phyloP scores from a whole-genome alignment of 2,888 invertebrate species.

The Ennomos quercinarius region DNA sequence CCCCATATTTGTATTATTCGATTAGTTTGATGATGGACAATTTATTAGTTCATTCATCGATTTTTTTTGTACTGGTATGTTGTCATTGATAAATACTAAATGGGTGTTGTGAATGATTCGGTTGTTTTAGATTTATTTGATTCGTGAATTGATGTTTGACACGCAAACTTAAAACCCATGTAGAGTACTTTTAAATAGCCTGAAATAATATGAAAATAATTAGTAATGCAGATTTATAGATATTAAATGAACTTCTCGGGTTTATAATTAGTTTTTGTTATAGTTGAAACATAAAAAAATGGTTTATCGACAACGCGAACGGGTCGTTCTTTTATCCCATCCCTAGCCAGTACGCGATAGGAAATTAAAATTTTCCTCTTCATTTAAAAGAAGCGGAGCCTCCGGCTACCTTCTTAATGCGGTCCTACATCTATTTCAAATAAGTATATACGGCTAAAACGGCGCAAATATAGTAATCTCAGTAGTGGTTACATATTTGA shows the following conservation, averaged over 20 bases:
- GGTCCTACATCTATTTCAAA: slow-evolving; percentile 68
- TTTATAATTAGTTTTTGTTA: too few relatives aligned
- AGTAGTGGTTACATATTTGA: too few relatives aligned
- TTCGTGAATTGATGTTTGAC: slow-evolving; percentile 7
- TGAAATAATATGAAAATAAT: too few relatives aligned
- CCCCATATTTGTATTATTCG: slow-evolving; percentile 71
- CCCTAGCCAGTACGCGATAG: slow-evolving; percentile 79
- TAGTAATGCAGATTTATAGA: too few relatives aligned
- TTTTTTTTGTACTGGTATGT: slow-evolving; percentile 36
- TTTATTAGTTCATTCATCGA: slow-evolving; percentile 52
- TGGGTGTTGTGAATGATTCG: slow-evolving; percentile 31
- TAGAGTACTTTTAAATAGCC: background rate
- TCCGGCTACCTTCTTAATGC: slow-evolving; percentile 82
- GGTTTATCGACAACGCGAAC: slow-evolving; percentile 40
- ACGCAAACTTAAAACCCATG: background rate
- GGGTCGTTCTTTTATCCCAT: slow-evolving; percentile 38
- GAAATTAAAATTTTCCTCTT: slow-evolving; percentile 86
- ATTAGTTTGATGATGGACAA: slow-evolving; percentile 76
- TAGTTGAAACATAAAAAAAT: too few relatives aligned
- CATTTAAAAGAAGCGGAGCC: slow-evolving; percentile 84
- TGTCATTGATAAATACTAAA: slow-evolving; percentile 28
- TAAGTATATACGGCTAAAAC: background rate
- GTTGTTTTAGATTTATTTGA: slow-evolving; percentile 5
- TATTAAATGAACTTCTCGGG: too few relatives aligned
- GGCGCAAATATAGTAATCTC: too few relatives aligned